Base-by-base conservation (phyloP, 2,888 invertebrate species). In the Pemphredon lugubris region DNA sequence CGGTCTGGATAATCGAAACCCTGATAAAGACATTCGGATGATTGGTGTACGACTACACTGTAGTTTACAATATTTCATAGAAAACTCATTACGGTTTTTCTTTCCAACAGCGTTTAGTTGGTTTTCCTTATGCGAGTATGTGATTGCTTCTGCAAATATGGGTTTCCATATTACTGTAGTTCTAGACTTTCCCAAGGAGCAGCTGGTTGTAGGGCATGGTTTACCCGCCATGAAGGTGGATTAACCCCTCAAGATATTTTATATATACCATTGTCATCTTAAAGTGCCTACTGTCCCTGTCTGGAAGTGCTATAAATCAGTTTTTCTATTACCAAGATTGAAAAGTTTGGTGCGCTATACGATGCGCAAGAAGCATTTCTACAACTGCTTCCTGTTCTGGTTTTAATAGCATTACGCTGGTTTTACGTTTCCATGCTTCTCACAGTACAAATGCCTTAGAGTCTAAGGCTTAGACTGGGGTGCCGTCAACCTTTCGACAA, bases 41-140 rank as follows among this genome's bases (percentile, higher is more conserved):
- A 13, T 34, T 20, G 3, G 11, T n/a, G 1, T 11, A 37, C n/a
- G 7, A 37, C 6, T 37, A 13, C n/a, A 37, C 4, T 37, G n/a
- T 11, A 4, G n/a, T 37, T n/a, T 37, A 37, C n/a, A 11, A 42
- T 40, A 11, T 13, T 18, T 20, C 9, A 13, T 21, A n/a, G 20
- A 7, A 40, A n/a, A 66, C 14, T 50, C 40, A 66, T 23, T 32
- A 40, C 0, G 26, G 50, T 50, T 16, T 79, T 65, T 72, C 51
- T 72, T 58, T 16, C 23, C 54, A 55, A 78, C 92, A 97, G 98
- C 97, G 47, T 98, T 98, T 91, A 97, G 97, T 88, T 96, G 96
- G 95, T 98, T 98, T 91, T 96, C 98, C 1, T 92, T 96, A 64
- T 97, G 96, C 90, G 98, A 98, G 90, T 98, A 98, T 90, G 92